Conservation (phyloP, 2,888 invertebrate species). For the Cylindroiulus punctatus region DNA sequence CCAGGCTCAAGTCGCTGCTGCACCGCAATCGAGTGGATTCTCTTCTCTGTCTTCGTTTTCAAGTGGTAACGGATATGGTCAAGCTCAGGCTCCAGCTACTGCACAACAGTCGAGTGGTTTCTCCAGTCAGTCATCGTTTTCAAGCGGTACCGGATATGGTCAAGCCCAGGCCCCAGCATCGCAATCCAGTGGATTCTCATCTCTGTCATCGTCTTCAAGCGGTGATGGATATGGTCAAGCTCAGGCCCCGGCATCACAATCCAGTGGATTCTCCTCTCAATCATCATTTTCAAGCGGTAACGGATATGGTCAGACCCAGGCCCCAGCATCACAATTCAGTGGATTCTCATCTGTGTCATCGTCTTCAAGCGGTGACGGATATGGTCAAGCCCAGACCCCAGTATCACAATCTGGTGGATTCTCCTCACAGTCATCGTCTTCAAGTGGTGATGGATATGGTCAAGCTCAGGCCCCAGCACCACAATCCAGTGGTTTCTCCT, state of each 20-base stretch:
- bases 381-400: not conserved
- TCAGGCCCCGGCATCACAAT: not conserved
- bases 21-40: not conserved
- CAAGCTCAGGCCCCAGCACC: too few species aligned
- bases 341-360: not conserved
- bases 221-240: not conserved
- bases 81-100: not conserved
- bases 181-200: too few species aligned
- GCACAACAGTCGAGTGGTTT: not conserved
- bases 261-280: not conserved
- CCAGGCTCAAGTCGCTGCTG: not conserved
- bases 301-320: not conserved
- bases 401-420: not conserved
- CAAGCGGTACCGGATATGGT: too few species aligned
- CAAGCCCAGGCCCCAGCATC: too few species aligned
- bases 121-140: too few species aligned
- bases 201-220: too few species aligned
- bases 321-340: not conserved
- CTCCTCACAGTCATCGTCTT: too few species aligned
- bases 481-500: not conserved
- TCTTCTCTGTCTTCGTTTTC: not conserved
- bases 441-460: not conserved
- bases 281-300: not conserved
- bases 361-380: not conserved
- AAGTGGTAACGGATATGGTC: not conserved